Evolutionary conservation across 2,113 vertebrate genomes (phyloP), one percentile per base, ranked within the genome.

Genomic region (Herpetotheres cachinnans): DNA sequence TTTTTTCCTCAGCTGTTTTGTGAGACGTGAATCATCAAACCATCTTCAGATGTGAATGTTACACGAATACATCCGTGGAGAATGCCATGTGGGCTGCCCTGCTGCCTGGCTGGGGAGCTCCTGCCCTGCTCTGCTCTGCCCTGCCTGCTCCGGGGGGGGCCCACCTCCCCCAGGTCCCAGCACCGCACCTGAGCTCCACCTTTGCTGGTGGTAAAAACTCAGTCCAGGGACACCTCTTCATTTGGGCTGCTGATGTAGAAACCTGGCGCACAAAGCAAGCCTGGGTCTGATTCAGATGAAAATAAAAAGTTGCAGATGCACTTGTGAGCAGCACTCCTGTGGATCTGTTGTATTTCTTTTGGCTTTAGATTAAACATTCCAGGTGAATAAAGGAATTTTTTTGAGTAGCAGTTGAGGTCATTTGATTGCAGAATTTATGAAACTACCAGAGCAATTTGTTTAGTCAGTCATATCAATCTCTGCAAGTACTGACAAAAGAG

Each of bases 161-260:
- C 8, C 11, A 40, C 9, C 11, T 52, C 32, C 52, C 4, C 13
- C 11, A 47, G 17, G 10, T 20, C 18, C 4, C 11, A 66, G 47
- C 2, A 30, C 7, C 1, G 1, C 10, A 61, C 8, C 15, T 2
- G 20, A 38, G 6, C 5, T 63, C 49, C n/a, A 29, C 3, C 24
- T 78, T 52, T 22, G 10, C 11, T 79, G 7, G 7, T 61, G 29
- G 4, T 25, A 16, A 18, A 70, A 82, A 65, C 13, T 52, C 13
- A n/a, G 30, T 44, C 8, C 9, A 47, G 10, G 30, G 19, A 58
- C 9, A 54, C 8, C 4, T 61, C 25, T 62, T 63, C 29, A 1
- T 49, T 14, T 54, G n/a, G 9, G 7, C 9, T 81, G 22, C 10
- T 70, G n/a, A 11, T 59, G 32, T 11, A 67, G 58, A 82, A 66